Percentiles rank a stretch among this genome's conserved stretches.
These are phyloP conservation scores for Drosophila macrospina DNA, from an alignment of 2,888 invertebrate species.

Conservation along the genomic window DNA sequence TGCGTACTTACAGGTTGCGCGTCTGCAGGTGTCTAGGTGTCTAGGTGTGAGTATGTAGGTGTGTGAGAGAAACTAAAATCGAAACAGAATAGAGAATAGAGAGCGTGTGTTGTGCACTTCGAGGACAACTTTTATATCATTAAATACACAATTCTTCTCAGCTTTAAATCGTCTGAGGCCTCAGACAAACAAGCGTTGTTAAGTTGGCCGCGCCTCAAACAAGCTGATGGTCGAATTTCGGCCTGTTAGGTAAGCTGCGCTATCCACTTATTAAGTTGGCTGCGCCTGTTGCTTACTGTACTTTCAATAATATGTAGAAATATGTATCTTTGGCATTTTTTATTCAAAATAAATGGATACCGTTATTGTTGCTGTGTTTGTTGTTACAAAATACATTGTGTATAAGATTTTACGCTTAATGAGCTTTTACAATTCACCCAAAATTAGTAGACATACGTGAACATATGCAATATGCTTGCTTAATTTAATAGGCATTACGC, in stretches of 20 bases:
- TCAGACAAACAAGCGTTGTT: not conserved
- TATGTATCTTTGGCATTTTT: constrained; percentile 79
- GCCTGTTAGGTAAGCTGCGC: too few relatives aligned
- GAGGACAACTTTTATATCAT: not conserved
- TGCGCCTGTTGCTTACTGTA: not conserved
- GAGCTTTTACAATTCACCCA: constrained; percentile 66
- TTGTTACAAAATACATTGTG: constrained; percentile 65
- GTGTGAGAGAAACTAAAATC: not conserved
- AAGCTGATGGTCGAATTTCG: too few relatives aligned
- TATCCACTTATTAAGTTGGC: constrained; percentile 16
- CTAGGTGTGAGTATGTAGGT: not conserved
- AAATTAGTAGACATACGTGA: constrained; percentile 60
- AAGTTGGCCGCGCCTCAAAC: constrained; percentile 5
- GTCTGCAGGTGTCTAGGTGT: constrained; percentile 2
- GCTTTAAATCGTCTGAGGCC: not conserved
- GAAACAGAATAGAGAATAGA: too few relatives aligned
- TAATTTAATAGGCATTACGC: constrained; percentile 75
- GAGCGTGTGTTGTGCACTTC: not conserved
- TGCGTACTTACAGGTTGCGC: constrained; percentile 35
- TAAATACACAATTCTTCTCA: not conserved
- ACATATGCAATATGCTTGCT: constrained; percentile 60
- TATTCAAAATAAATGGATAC: constrained; percentile 80
- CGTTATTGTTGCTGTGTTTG: constrained; percentile 54
- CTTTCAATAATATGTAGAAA: constrained; percentile 26
- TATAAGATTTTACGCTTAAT: constrained; percentile 60